These are phyloP conservation scores for Spilarctia lutea DNA, from an alignment of 2,888 invertebrate species.

Conservation along the genomic window DNA sequence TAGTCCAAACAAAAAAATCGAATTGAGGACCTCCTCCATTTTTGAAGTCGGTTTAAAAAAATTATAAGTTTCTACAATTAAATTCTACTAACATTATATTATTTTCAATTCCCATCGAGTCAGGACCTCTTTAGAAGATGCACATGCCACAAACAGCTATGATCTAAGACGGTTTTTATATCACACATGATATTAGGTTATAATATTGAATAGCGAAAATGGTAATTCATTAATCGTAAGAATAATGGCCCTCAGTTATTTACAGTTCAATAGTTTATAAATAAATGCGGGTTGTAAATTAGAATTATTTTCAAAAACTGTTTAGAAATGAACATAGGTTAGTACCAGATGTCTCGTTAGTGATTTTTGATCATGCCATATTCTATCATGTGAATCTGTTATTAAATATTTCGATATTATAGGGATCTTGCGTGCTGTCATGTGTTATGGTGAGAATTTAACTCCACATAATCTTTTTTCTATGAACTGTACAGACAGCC, in stretches of 20 bases:
- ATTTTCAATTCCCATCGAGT: conserved; percentile 3
- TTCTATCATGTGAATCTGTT: too few relatives aligned
- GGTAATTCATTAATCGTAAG: background rate
- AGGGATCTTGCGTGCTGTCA: background rate
- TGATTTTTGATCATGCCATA: too few relatives aligned
- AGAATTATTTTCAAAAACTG: background rate
- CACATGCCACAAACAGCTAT: background rate
- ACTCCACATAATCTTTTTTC: background rate
- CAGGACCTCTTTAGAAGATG: background rate
- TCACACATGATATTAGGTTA: background rate
- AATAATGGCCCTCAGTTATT: background rate
- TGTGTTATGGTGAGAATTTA: background rate
- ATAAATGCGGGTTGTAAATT: background rate
- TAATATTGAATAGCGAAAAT: background rate
- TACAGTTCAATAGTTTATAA: conserved; percentile 3
- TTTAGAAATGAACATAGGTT: too few relatives aligned
- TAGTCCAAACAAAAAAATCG: too few relatives aligned
- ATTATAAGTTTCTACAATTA: too few relatives aligned
- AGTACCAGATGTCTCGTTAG: too few relatives aligned
- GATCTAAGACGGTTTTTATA: background rate
- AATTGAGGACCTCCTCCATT: too few relatives aligned
- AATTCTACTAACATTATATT: conserved; percentile 2
- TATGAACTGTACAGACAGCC: background rate
- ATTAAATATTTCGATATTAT: too few relatives aligned
- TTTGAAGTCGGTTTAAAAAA: too few relatives aligned